Evolutionary conservation across 2,797 vertebrate genomes (phyloP).

Genomic region (Nannoperca australis): DNA sequence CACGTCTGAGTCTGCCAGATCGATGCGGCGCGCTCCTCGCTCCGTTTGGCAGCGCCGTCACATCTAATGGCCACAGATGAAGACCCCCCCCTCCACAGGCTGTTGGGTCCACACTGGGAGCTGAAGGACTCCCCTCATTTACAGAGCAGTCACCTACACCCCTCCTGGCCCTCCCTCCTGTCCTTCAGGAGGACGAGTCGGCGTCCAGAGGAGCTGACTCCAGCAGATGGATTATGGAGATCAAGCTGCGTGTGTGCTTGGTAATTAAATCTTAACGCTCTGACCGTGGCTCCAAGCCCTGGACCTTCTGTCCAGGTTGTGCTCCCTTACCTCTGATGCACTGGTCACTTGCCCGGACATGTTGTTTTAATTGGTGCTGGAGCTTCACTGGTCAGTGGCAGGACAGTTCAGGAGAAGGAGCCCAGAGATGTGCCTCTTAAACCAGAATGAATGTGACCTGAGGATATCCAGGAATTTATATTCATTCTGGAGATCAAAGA

Average conservation of each 20-base stretch:
- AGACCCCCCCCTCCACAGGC: conserved; percentile 53
- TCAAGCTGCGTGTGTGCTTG: conserved; percentile 76
- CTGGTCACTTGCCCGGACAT: conserved; percentile 56
- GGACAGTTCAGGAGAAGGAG: conserved; percentile 13
- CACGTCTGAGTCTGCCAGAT: conserved; percentile 66
- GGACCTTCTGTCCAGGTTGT: conserved; percentile 72
- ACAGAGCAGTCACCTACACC: conserved; percentile 77
- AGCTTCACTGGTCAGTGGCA: conserved; percentile 45
- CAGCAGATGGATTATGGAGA: conserved; percentile 81
- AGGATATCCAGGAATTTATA: background rate
- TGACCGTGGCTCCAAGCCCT: conserved; percentile 62
- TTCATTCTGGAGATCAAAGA: background rate
- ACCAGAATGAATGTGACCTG: conserved; percentile 12
- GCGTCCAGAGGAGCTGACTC: conserved; percentile 70
- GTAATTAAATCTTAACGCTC: conserved; percentile 78
- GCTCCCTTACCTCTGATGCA: conserved; percentile 58
- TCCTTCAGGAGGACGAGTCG: conserved; percentile 70
- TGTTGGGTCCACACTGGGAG: conserved; percentile 61
- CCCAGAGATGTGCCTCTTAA: conserved; percentile 14
- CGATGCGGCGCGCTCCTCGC: conserved; percentile 50
- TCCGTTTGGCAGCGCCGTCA: conserved; percentile 65
- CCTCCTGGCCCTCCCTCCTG: conserved; percentile 47
- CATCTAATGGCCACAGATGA: conserved; percentile 70
- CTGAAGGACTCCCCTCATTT: conserved; percentile 76
- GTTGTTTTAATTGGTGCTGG: conserved; percentile 56